A percentile compares a stretch with the other conserved stretches of the same genome.
phyloP scores from a whole-genome alignment of 2,797 vertebrate species.

The Petrocephalus schoutedeni region DNA sequence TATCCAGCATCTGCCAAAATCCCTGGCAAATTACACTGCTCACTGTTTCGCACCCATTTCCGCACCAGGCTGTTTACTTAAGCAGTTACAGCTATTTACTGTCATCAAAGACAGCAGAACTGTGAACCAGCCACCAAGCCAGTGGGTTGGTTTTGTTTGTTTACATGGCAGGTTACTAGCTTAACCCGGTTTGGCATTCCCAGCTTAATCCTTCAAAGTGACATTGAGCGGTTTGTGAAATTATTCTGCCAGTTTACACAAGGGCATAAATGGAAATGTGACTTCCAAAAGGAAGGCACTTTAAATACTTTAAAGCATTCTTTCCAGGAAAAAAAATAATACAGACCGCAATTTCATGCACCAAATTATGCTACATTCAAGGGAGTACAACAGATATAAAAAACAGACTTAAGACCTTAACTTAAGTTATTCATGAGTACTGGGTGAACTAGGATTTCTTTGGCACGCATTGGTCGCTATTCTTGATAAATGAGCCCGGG shows the following conservation, averaged over 20 bases:
- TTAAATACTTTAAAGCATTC: neutral
- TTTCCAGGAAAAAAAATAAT: neutral
- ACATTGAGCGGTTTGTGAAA: neutral
- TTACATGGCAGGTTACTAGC: neutral
- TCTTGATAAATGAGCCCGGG: neutral
- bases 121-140: neutral
- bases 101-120: constrained; percentile 7
- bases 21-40: neutral
- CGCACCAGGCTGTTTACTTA: neutral
- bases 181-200: neutral
- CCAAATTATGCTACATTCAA: neutral
- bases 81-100: neutral
- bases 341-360: neutral
- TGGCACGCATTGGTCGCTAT: neutral
- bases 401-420: neutral
- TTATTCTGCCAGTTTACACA: neutral
- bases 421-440: neutral
- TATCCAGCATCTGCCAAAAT: neutral
- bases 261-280: neutral
- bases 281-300: neutral
- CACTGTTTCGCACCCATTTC: neutral
- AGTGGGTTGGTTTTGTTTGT: neutral
- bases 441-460: neutral
- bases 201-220: neutral
- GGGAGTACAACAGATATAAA: neutral